phyloP scores from a whole-genome alignment of 2,888 invertebrate genomes.

The Tupiocoris notatus region DNA sequence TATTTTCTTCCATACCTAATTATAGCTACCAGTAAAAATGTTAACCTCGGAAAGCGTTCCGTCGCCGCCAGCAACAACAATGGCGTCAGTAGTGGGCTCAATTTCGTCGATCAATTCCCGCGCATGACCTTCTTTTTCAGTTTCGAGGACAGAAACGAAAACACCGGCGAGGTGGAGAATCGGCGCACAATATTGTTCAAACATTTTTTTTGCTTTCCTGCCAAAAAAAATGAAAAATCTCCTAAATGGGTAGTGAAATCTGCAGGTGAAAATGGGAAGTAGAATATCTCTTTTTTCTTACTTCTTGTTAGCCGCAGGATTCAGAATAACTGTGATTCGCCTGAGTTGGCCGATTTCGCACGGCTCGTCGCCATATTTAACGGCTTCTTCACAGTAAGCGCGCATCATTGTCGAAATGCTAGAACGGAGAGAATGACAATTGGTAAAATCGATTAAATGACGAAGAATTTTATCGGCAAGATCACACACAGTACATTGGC shows the following conservation, averaged over 20 bases:
- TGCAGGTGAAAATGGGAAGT: no score
- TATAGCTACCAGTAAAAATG: no score
- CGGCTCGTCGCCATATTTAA: conserved; percentile 68
- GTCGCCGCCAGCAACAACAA: conserved; percentile 92
- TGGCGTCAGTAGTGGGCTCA: conserved; percentile 73
- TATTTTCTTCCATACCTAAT: no score
- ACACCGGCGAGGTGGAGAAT: conserved; percentile 88
- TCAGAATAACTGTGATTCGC: conserved; percentile 81
- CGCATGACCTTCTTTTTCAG: conserved; percentile 85
- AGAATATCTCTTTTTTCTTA: no score
- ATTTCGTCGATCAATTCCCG: conserved; percentile 75
- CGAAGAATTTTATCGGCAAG: no score
- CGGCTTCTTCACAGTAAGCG: conserved; percentile 74
- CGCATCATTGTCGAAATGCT: conserved; percentile 78
- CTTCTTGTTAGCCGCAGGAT: conserved; percentile 85
- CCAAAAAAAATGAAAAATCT: no score
- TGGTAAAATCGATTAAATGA: no score
- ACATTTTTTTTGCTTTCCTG: conserved; percentile 63
- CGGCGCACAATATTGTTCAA: conserved; percentile 90
- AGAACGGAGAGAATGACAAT: neutral
- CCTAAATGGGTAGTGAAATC: no score
- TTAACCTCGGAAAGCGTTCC: conserved; percentile 91
- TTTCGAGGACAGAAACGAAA: conserved; percentile 71
- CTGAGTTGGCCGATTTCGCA: conserved; percentile 63
- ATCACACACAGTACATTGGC: conserved; percentile 50